Evolutionary conservation across 2,888 invertebrate species (phyloP), one percentile per base, ranked within the genome.

Genomic region (Notodonta dromedarius): DNA sequence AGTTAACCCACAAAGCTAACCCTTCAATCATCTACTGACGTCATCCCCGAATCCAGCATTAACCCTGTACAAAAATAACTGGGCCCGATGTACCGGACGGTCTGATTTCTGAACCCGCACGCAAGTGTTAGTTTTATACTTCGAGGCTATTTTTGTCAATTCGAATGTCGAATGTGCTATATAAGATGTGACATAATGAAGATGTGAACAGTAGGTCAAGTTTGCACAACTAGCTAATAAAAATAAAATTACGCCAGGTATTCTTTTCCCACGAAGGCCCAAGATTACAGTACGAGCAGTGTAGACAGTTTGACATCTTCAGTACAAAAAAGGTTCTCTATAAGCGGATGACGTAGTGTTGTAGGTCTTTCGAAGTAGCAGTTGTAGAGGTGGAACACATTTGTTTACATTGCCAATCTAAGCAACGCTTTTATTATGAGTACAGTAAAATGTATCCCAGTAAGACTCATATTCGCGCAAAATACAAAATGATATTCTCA

Each of bases 21-120:
- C 52, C 35, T 52, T 52, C 24, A 52, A 52, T 35, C 52, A 13
- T 32, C 32, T 32, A 35, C 24, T 52, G 52, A 52, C 52, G 52
- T 52, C 52, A 52, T 12, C 13, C 46, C 46, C 48, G 14, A 16
- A 14, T 50, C 12, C 24, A 52, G 9, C 13, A 52, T 52, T 52
- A 24, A 52, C 52, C 52, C 52, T 32, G 52, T 9, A 52, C 13
- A 32, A 5, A 32, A 52, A 52, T 52, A 52, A 12, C 32, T 6
- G 12, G 50, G 16, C 8, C 16, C 7, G 16, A 50, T 16, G 50
- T 50, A 11, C 16, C 50, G 14, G 35, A n/a, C 9, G 50, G 16
- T 16, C 50, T 16, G 9, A 50, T 50, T 50, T 16, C 16, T 16
- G 5, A 50, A 50, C 50, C 50, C 12, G 50, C 50, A 16, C 50